Percentiles rank a stretch among this genome's conserved stretches.
Evolutionary conservation across 2,797 vertebrate species (phyloP).

Genomic region (Microcaecilia unicolor): DNA sequence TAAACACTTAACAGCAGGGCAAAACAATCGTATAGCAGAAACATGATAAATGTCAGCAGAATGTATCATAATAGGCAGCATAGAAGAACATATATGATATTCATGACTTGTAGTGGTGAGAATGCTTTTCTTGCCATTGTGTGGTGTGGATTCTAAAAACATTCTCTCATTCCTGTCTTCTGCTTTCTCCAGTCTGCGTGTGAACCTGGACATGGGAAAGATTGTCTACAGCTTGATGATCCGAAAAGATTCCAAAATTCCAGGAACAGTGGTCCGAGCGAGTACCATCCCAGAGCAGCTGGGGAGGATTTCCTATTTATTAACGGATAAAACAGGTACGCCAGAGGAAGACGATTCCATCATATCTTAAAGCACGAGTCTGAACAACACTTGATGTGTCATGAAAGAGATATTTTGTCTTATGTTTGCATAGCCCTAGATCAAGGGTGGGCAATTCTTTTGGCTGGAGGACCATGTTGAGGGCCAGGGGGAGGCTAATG

Average conservation of each 20-base stretch:
- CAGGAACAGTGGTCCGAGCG: conserved; percentile 87
- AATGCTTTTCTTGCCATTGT: too few species aligned
- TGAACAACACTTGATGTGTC: rapidly evolving
- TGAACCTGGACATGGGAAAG: conserved; percentile 97
- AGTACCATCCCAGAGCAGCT: conserved; percentile 96
- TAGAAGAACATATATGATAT: too few species aligned
- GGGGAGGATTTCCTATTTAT: conserved; percentile 90
- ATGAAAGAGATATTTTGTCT: too few species aligned
- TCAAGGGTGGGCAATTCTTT: too few species aligned
- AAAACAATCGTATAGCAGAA: too few species aligned
- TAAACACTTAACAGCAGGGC: too few species aligned
- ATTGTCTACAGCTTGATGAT: conserved; percentile 99
- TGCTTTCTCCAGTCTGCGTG: conserved; percentile 77
- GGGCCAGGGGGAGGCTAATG: too few species aligned
- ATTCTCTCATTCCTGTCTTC: not conserved
- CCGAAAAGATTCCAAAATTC: conserved; percentile 89
- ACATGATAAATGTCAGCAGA: too few species aligned
- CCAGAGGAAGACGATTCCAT: rapidly evolving
- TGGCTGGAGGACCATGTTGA: too few species aligned
- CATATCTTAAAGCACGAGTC: not conserved
- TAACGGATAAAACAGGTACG: conserved; percentile 95
- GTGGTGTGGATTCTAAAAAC: not conserved
- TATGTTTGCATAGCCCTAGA: not conserved
- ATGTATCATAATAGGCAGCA: too few species aligned
- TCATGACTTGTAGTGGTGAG: too few species aligned